Evolutionary conservation across 2,797 vertebrate genomes (phyloP), one percentile per base, ranked within the genome.

Genomic region (Taeniopygia guttata): DNA sequence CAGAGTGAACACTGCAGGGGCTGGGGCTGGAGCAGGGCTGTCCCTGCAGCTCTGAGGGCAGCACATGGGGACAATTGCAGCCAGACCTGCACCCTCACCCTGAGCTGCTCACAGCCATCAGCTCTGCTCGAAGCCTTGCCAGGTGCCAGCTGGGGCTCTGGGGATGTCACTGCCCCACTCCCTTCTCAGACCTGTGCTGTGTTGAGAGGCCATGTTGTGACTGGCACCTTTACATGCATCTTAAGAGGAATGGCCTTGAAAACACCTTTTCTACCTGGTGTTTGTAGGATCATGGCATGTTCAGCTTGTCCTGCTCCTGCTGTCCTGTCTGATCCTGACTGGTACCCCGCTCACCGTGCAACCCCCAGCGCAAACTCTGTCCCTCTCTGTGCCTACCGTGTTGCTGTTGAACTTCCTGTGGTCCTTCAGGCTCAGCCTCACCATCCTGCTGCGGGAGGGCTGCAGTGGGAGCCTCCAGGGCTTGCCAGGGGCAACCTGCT

Each of bases 321-420:
- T 76, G 23, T 40, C 26, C 60, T 75, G 3, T 16, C 49, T 64
- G 52, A 40, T 14, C 17, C 66, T 46, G 13, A 2, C 63, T 23
- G 14, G 4, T 1, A 0, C 17, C 27, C 51, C 22, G 0, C 7
- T 12, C 20, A 5, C 7, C 22, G 69, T 45, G 48, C 73, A 77
- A 64, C 5, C 6, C 23, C 0, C 18, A 49, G 45, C 36, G 0
- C 60, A 69, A 62, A 4, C 38, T 42, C 62, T 11, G 7, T 17
- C 29, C 21, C 76, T 9, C 0, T 0, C 69, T 32, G 45, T 54
- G 60, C 97, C 97, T 82, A 97, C 97, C 55, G 84, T 97, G 72
- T 97, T 97, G 3, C 74, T 55, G 40, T 97, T 97, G 96, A 97
- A 97, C 27, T 68, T 90, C 26, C 97, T 96, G 0, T 96, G 32